Conservation (phyloP, 2,113 vertebrate species). For the Loxodonta africana region DNA sequence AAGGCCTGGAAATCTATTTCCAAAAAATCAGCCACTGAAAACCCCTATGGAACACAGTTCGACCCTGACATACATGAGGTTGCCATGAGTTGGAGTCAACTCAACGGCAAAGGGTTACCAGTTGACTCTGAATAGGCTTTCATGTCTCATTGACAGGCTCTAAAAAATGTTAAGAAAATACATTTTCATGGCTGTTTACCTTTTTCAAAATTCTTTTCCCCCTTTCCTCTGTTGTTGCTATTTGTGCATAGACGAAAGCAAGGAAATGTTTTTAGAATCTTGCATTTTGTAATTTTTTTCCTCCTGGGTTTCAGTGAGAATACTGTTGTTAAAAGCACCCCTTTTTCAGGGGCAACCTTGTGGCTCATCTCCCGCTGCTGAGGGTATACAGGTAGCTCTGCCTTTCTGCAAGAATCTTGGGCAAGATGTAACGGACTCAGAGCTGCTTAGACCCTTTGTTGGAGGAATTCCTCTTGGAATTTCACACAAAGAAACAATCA, state of each 20-base stretch:
- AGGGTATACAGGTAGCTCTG: neutral
- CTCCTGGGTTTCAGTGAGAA: neutral
- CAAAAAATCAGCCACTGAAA: neutral
- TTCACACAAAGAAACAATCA: neutral
- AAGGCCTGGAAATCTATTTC: neutral
- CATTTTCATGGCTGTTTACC: neutral
- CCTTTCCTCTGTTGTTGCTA: neutral
- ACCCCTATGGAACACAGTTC: neutral
- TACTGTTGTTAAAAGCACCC: neutral
- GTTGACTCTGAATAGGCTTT: neutral
- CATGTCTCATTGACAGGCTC: neutral
- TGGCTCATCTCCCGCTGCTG: neutral
- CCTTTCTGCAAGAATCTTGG: neutral
- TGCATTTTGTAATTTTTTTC: neutral
- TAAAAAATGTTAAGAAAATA: neutral
- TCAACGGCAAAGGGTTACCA: neutral
- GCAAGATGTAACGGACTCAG: neutral
- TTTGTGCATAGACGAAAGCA: neutral
- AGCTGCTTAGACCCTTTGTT: neutral
- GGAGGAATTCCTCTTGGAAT: neutral
- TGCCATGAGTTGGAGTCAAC: neutral
- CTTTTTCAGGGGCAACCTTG: neutral
- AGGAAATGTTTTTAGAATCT: neutral
- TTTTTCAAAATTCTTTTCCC: neutral
- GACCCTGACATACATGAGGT: neutral